Evolutionary conservation across 1,140 invertebrate species (phyloP).

Genomic region (Latrodectus geometricus): DNA sequence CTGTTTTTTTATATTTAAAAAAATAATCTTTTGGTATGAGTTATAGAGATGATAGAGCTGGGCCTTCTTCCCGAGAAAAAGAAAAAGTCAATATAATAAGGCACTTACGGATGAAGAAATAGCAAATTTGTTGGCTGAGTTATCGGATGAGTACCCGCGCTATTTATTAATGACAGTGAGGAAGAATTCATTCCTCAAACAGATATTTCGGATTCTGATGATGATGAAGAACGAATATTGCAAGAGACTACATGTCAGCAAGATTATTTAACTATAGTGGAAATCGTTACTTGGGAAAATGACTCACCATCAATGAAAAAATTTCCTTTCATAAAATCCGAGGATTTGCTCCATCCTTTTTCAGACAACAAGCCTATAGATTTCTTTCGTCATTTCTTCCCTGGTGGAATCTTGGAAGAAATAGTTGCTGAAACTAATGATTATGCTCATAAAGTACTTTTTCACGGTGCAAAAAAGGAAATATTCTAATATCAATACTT

Average conservation of each 20-base stretch:
- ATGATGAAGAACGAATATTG: not conserved
- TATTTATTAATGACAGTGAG: not conserved
- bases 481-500: not conserved
- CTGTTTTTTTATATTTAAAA: not conserved
- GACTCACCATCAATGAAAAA: not conserved
- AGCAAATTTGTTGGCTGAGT: slow-evolving; percentile 1
- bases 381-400: not conserved
- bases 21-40: not conserved
- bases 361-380: no score
- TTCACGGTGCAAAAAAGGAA: not conserved
- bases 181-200: not conserved
- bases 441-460: slow-evolving; percentile 12
- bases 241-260: not conserved
- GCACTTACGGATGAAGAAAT: slow-evolving; percentile 13
- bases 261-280: not conserved
- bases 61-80: not conserved
- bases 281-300: not conserved
- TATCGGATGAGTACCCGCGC: not conserved
- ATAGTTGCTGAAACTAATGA: slow-evolving; percentile 10
- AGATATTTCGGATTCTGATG: slow-evolving; percentile 12
- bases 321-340: not conserved
- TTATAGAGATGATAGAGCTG: slow-evolving; percentile 1
- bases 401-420: slow-evolving; percentile 4
- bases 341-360: no score
- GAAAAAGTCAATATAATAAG: not conserved